Evolutionary conservation across 1,140 invertebrate genomes (phyloP).

Genomic region (Euwallacea similis): DNA sequence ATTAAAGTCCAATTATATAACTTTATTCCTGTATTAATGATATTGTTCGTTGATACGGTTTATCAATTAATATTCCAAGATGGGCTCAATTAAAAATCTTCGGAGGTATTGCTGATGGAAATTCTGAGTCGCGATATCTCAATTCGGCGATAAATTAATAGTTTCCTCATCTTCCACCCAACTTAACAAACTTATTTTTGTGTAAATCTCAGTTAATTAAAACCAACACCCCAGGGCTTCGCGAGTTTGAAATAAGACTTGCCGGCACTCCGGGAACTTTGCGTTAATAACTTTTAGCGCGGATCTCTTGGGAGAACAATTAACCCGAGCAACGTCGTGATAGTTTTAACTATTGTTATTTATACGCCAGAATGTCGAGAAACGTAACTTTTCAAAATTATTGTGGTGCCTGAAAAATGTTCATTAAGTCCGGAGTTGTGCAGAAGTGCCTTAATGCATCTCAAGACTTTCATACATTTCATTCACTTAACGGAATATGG

Average conservation of each 20-base stretch:
- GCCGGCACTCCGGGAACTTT: background rate
- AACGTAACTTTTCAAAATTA: background rate
- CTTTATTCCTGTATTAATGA: no score
- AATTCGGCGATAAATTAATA: background rate
- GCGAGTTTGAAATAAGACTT: conserved; percentile 3
- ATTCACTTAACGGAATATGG: no score
- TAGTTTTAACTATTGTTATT: conserved; percentile 5
- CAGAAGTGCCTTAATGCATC: no score
- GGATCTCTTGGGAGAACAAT: background rate
- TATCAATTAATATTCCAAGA: no score
- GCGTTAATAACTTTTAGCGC: conserved; percentile 5
- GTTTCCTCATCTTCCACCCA: background rate
- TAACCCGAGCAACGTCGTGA: background rate
- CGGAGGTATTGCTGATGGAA: no score
- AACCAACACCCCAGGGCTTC: background rate
- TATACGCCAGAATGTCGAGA: background rate
- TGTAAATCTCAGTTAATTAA: conserved; percentile 5
- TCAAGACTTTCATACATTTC: no score
- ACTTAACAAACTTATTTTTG: conserved; percentile 4
- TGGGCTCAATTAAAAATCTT: no score
- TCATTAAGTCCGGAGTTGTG: no score
- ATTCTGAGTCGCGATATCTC: background rate
- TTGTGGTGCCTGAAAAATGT: no score
- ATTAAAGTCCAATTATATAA: no score
- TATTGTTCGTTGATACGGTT: no score